phyloP scores from a whole-genome alignment of 2,113 vertebrate species.

The Nasalis larvatus region DNA sequence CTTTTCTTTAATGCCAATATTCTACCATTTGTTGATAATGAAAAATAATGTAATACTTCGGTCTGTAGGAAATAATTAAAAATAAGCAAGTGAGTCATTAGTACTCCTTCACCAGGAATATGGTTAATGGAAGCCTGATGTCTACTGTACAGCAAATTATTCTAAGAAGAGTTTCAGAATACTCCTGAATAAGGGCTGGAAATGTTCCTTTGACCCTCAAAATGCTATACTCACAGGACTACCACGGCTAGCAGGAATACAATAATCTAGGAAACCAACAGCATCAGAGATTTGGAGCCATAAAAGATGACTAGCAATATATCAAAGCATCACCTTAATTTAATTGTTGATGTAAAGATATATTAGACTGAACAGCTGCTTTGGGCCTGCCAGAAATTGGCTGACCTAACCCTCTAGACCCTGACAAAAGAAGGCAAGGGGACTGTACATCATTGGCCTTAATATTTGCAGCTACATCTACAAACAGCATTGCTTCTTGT shows the following conservation, averaged over 20 bases:
- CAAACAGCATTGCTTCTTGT: not conserved
- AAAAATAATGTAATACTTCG: not conserved
- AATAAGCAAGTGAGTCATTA: not conserved
- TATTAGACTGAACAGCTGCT: slow-evolving; percentile 59
- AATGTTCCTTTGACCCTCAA: slow-evolving; percentile 34
- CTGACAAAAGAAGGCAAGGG: slow-evolving; percentile 15
- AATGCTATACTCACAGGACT: slow-evolving; percentile 23
- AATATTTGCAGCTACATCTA: not conserved
- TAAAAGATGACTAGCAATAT: slow-evolving; percentile 69
- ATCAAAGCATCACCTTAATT: slow-evolving; percentile 72
- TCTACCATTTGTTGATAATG: slow-evolving; percentile 26
- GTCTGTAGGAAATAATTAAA: not conserved
- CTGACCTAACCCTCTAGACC: slow-evolving; percentile 50
- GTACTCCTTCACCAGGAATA: not conserved
- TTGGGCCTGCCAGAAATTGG: slow-evolving; percentile 2
- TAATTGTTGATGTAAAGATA: slow-evolving; percentile 65
- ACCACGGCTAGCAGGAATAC: slow-evolving; percentile 19
- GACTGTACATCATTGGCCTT: slow-evolving; percentile 44
- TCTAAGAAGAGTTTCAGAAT: slow-evolving; percentile 5
- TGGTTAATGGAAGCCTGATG: not conserved
- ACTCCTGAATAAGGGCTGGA: not conserved
- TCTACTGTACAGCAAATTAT: not conserved
- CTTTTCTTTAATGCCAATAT: not conserved
- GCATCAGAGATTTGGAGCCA: slow-evolving; percentile 55
- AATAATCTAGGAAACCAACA: slow-evolving; percentile 51